Percentiles rank a stretch among this genome's conserved stretches.
Conservation (phyloP, 2,888 invertebrate genomes). For the Penaeus monodon region DNA sequence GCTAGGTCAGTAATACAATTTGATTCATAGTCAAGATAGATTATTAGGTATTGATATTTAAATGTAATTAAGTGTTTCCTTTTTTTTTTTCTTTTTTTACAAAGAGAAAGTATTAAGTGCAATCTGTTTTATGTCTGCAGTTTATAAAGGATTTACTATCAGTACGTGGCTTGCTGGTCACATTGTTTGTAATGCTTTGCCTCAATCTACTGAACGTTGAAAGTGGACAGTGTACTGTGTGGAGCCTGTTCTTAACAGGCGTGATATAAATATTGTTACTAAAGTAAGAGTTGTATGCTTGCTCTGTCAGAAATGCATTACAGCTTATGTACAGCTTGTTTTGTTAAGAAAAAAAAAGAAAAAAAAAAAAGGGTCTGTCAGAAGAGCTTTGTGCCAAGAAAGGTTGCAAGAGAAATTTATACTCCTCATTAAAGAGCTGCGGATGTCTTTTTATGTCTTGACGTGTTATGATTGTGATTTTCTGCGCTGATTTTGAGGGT, state of each 20-base stretch:
- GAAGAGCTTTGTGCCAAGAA: slow-evolving; percentile 58
- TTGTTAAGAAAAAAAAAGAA: too few relatives aligned
- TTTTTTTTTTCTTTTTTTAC: too few relatives aligned
- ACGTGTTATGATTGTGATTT: slow-evolving; percentile 29
- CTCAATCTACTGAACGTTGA: slow-evolving; percentile 3
- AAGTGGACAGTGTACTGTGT: slow-evolving; percentile 27
- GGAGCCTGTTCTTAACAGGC: slow-evolving; percentile 1
- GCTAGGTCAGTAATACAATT: too few relatives aligned
- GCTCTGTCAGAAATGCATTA: slow-evolving; percentile 33
- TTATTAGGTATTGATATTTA: too few relatives aligned
- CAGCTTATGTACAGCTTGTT: slow-evolving; percentile 45
- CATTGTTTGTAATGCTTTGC: too few relatives aligned
- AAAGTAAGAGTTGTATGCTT: slow-evolving; percentile 33
- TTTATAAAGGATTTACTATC: too few relatives aligned
- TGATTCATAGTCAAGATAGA: too few relatives aligned
- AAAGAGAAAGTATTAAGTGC: too few relatives aligned
- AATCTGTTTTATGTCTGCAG: too few relatives aligned
- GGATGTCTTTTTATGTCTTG: slow-evolving; percentile 24
- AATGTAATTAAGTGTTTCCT: too few relatives aligned
- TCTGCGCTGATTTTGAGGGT: slow-evolving; percentile 33
- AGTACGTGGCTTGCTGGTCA: too few relatives aligned
- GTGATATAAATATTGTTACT: slow-evolving; percentile 40
- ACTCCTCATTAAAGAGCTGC: slow-evolving; percentile 15
- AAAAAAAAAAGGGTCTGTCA: neutral
- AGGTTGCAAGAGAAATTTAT: neutral